Evolutionary conservation across 2,113 vertebrate species (phyloP).

Genomic region (Silurus glanis): DNA sequence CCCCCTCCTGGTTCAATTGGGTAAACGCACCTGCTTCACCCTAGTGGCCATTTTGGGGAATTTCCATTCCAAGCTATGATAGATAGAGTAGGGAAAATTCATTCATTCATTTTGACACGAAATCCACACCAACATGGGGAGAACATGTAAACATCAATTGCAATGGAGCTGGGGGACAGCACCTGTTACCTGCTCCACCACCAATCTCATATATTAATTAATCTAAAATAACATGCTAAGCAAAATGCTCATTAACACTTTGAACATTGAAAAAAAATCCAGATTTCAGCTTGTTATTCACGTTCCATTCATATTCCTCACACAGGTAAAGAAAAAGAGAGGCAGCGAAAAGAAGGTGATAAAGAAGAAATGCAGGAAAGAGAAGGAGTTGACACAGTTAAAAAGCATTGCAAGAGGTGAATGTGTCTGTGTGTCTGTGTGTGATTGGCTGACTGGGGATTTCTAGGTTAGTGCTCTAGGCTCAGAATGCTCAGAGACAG

Average conservation of each 20-base stretch:
- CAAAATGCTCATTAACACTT: neutral
- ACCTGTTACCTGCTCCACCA: neutral
- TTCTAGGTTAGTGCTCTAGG: constrained; percentile 57
- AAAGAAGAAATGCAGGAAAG: neutral
- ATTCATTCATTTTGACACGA: neutral
- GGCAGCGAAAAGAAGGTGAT: neutral
- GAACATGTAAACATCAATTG: neutral
- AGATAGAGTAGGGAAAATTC: neutral
- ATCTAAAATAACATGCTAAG: neutral
- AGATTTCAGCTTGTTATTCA: neutral
- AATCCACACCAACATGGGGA: neutral
- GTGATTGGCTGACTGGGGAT: constrained; percentile 54
- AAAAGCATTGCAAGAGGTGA: constrained; percentile 35
- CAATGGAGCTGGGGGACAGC: neutral
- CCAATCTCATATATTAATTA: neutral
- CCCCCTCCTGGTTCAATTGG: constrained; percentile 27
- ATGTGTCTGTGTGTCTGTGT: constrained; percentile 20
- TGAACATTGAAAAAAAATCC: neutral
- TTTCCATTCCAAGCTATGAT: neutral
- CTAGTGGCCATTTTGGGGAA: constrained; percentile 3
- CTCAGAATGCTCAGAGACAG: constrained; percentile 26
- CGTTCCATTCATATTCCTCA: neutral
- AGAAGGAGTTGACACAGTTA: constrained; percentile 22
- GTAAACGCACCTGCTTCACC: neutral
- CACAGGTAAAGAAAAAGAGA: neutral